Evolutionary conservation across 1,140 invertebrate species (phyloP).

Genomic region (Drusus annulatus): DNA sequence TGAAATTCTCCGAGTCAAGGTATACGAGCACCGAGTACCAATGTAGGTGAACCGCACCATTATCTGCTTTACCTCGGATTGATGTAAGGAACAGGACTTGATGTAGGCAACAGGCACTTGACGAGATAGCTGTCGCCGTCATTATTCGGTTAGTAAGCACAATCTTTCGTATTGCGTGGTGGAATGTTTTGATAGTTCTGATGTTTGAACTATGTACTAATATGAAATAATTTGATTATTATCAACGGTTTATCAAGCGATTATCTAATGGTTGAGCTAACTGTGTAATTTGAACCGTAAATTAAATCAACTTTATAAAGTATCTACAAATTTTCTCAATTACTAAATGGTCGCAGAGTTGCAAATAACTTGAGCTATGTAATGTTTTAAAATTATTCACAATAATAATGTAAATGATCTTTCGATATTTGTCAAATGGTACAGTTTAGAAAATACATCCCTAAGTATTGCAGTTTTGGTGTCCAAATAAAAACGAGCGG

Average conservation of each 20-base stretch:
- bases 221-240: too few relatives aligned
- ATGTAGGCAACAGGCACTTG: slow-evolving; percentile 12
- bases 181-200: slow-evolving; percentile 9
- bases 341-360: too few relatives aligned
- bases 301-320: too few relatives aligned
- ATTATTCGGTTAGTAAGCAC: background rate
- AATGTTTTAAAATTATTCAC: too few relatives aligned
- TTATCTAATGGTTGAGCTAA: too few relatives aligned
- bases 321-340: too few relatives aligned
- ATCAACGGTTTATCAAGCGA: too few relatives aligned
- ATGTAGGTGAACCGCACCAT: slow-evolving; percentile 45
- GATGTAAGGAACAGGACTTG: slow-evolving; percentile 22
- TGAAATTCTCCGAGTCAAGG: background rate
- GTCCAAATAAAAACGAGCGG: slow-evolving; percentile 39
- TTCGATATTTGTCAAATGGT: background rate
- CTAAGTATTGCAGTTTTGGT: slow-evolving; percentile 19
- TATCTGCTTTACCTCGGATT: slow-evolving; percentile 43
- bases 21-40: background rate
- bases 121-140: slow-evolving; percentile 8
- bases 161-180: slow-evolving; percentile 10
- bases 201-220: too few relatives aligned
- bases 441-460: background rate
- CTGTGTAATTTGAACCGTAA: too few relatives aligned
- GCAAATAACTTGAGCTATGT: too few relatives aligned
- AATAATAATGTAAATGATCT: too few relatives aligned